Conservation (phyloP, 1,140 invertebrate species). For the Vollenhovia emeryi region DNA sequence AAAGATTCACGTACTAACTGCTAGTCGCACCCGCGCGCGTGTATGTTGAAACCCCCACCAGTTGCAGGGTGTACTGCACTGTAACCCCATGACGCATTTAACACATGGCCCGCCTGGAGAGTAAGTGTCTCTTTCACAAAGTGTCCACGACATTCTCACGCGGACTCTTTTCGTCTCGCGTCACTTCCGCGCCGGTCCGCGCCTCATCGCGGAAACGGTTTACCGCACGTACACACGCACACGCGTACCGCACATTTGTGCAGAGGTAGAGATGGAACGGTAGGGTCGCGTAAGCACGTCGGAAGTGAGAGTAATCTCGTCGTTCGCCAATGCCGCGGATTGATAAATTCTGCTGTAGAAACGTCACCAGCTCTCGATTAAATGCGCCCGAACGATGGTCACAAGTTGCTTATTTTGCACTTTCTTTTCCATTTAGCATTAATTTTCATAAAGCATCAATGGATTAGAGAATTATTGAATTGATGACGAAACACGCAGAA, state of each 20-base stretch:
- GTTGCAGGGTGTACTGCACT: constrained; percentile 69
- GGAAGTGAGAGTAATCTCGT: neutral
- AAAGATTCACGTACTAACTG: constrained; percentile 73
- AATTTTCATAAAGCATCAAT: neutral
- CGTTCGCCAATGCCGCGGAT: neutral
- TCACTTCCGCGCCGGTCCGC: neutral
- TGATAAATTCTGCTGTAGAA: neutral
- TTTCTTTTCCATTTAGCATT: neutral
- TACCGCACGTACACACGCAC: neutral
- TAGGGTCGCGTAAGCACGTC: neutral
- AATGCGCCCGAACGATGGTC: neutral
- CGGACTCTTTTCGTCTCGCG: neutral
- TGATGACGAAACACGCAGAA: neutral
- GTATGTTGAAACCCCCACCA: constrained; percentile 58
- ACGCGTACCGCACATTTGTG: neutral
- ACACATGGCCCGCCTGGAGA: constrained; percentile 80
- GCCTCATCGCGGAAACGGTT: neutral
- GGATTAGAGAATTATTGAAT: constrained; percentile 14
- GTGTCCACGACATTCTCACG: neutral
- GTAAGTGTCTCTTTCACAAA: constrained; percentile 71
- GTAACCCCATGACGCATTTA: constrained; percentile 77
- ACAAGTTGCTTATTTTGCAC: neutral
- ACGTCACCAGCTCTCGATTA: neutral
- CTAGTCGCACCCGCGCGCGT: constrained; percentile 65
- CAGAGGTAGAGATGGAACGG: neutral